phyloP scores from a whole-genome alignment of 2,113 vertebrate genomes.

The Platichthys flesus region DNA sequence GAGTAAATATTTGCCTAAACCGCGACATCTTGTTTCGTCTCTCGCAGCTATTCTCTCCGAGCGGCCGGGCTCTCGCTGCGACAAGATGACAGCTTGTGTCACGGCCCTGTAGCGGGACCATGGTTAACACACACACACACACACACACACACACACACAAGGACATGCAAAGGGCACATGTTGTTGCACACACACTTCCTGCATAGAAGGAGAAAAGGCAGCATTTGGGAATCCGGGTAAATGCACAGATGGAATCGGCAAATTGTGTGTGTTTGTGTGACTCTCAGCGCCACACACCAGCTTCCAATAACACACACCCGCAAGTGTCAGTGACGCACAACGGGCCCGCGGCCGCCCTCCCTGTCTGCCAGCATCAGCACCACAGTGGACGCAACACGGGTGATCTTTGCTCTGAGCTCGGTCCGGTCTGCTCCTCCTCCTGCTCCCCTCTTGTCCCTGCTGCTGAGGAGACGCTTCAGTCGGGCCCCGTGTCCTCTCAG shows the following conservation, averaged over 20 bases:
- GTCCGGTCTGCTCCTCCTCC: neutral
- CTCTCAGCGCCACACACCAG: slow-evolving; percentile 42
- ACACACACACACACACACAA: neutral
- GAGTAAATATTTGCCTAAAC: slow-evolving; percentile 57
- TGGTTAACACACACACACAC: slow-evolving; percentile 35
- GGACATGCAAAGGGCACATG: slow-evolving; percentile 33
- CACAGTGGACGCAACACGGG: slow-evolving; percentile 19
- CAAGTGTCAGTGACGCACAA: slow-evolving; percentile 59
- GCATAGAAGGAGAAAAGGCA: neutral
- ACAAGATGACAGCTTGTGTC: slow-evolving; percentile 69
- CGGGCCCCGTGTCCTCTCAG: slow-evolving; percentile 1
- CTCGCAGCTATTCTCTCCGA: slow-evolving; percentile 55
- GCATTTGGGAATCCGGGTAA: neutral
- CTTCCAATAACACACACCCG: slow-evolving; percentile 36
- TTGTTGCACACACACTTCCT: slow-evolving; percentile 6
- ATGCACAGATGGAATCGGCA: neutral
- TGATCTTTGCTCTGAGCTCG: slow-evolving; percentile 28
- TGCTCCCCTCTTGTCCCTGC: neutral
- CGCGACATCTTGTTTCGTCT: slow-evolving; percentile 65
- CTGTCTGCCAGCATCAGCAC: slow-evolving; percentile 56
- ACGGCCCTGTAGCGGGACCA: slow-evolving; percentile 46
- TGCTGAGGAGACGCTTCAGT: slow-evolving; percentile 18
- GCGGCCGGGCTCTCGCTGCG: slow-evolving; percentile 50
- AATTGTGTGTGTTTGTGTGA: slow-evolving; percentile 29
- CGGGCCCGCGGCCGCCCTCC: slow-evolving; percentile 35